Percentiles rank a stretch among this genome's conserved stretches.
These are phyloP conservation scores for Peromyscus attwateri DNA, from an alignment of 2,797 vertebrate species.

Conservation along the genomic window DNA sequence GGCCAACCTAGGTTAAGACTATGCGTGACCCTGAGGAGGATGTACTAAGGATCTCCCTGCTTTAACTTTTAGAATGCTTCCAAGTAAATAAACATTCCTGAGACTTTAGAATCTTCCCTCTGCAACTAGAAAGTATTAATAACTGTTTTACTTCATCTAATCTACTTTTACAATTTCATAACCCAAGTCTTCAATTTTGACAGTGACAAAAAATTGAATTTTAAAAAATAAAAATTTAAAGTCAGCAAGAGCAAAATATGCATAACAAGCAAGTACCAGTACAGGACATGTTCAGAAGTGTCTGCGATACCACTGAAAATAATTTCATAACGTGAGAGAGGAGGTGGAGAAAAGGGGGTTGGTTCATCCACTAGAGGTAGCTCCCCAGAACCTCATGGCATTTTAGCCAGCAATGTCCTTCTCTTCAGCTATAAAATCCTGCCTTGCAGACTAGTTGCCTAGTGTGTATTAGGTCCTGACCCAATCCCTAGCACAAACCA, in stretches of 20 bases:
- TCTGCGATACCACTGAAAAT: not conserved
- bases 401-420: not conserved
- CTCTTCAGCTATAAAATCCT: not conserved
- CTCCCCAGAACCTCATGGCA: not conserved
- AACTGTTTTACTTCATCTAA: not conserved
- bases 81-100: not conserved
- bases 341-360: not conserved
- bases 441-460: not conserved
- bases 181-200: slow-evolving; percentile 16
- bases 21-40: not conserved
- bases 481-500: not conserved
- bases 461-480: not conserved
- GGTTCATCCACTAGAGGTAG: not conserved
- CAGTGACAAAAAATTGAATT: not conserved
- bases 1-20: not conserved
- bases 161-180: not conserved
- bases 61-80: not conserved
- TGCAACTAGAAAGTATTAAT: not conserved
- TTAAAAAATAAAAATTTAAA: slow-evolving; percentile 42
- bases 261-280: not conserved
- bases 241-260: slow-evolving; percentile 1
- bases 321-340: not conserved
- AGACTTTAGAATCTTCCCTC: not conserved
- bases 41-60: not conserved
- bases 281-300: not conserved